Percentiles rank a stretch among this genome's conserved stretches.
Evolutionary conservation across 2,113 vertebrate genomes (phyloP).

Genomic region (Acrocephalus kingi): DNA sequence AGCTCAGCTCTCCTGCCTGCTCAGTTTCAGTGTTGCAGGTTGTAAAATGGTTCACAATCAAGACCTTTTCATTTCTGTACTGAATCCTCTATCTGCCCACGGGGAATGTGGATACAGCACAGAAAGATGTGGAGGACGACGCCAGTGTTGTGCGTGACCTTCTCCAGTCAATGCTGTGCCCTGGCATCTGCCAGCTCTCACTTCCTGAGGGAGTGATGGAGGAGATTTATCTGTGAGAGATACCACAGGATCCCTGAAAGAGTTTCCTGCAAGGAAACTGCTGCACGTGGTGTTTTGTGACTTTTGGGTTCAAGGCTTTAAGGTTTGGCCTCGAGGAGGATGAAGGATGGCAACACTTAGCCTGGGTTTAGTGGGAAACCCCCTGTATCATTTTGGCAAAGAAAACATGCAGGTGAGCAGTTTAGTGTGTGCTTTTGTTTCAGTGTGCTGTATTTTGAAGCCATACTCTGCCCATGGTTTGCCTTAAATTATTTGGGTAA

Average conservation of each 20-base stretch:
- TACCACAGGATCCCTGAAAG: background rate
- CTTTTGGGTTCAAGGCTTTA: background rate
- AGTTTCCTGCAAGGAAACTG: background rate
- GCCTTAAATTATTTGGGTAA: background rate
- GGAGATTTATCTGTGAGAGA: background rate
- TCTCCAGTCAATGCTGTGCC: background rate
- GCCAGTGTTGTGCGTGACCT: background rate
- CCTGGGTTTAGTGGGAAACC: background rate
- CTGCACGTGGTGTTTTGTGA: rapidly evolving
- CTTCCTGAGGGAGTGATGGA: rapidly evolving
- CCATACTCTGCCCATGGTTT: background rate
- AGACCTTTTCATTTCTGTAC: background rate
- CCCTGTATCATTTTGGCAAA: rapidly evolving
- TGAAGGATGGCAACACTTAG: rapidly evolving
- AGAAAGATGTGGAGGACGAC: background rate
- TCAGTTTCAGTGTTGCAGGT: background rate
- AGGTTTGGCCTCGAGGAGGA: background rate
- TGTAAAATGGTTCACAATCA: background rate
- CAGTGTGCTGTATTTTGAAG: background rate
- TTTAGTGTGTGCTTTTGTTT: background rate
- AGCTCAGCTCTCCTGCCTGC: background rate
- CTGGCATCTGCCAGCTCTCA: background rate
- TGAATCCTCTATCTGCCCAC: background rate
- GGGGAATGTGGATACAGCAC: no score
- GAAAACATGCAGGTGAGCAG: background rate